Evolutionary conservation across 2,113 vertebrate species (phyloP).

Genomic region (Rafetus swinhoei): DNA sequence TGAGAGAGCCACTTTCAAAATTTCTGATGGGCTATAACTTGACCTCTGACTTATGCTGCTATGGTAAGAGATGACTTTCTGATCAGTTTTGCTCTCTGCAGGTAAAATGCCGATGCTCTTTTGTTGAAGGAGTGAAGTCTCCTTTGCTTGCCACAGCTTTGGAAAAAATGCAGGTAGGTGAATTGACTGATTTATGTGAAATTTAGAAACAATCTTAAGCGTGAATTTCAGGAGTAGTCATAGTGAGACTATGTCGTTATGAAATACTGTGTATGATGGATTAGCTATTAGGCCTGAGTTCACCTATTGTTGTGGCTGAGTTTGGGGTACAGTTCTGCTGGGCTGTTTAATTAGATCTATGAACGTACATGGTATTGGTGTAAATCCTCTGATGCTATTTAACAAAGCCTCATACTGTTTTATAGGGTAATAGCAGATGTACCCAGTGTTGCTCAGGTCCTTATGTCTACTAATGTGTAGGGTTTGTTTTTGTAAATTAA

Average conservation of each 20-base stretch:
- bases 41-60: neutral
- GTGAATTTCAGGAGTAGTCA: neutral
- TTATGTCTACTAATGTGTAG: too few relatives aligned
- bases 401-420: rapidly evolving
- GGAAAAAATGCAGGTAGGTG: neutral
- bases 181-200: neutral
- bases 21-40: neutral
- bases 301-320: neutral
- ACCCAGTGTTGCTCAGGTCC: too few relatives aligned
- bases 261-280: neutral
- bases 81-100: neutral
- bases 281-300: neutral
- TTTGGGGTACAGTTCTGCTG: neutral
- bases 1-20: neutral
- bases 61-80: neutral
- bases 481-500: too few relatives aligned
- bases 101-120: neutral
- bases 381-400: neutral
- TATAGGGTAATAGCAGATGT: neutral
- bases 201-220: neutral
- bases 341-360: neutral
- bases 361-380: neutral
- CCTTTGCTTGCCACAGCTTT: neutral
- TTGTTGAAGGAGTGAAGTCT: neutral
- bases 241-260: neutral